Base-by-base conservation (phyloP, 2,888 invertebrate genomes). In the Cyrtodaria siliqua region DNA sequence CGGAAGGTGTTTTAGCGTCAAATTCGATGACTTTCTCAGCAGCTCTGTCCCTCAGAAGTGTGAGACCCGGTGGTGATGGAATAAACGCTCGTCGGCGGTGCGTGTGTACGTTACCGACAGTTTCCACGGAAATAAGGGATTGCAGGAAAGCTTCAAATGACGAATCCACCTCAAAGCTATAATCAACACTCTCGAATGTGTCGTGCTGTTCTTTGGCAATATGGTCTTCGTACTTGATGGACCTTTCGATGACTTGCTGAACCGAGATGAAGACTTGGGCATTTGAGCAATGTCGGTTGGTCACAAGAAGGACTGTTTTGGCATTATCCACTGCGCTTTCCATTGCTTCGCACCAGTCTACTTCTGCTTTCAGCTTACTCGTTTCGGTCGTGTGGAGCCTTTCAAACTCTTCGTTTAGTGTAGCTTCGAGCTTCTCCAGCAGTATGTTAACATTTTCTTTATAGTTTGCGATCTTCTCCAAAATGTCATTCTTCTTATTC, bases 251-350 rank as follows among this genome's bases (percentile, higher is more conserved):
- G 18, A 75, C 75, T 42, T 81, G 81, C 40, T 78, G 81, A 12
- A 81, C 75, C 0, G 81, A 78, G 27, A 81, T 81, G 72, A 81
- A 81, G 27, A 81, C 77, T 40, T 81, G 81, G 2, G 81, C 77
- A 33, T 81, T 81, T 12, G 81, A 81, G 33, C 81, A 81, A 40
- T 81, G 81, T 20, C 78, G 59, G 66, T 81, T 81, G 18, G 81
- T 78, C 16, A 81, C 75, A 16, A 73, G 38, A 0, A 81, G 68
- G 0, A 81, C 81, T 16, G 71, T 75, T 47, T 78, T 81, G 40
- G 81, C 61, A 40, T 81, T 81, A 27, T 78, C 78, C 2, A 81
- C 55, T 6, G 81, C 78, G 57, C 78, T 78, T 33, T 77, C 50
- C 44, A 69, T 52, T 8, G 71, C 68, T 12, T 33, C 68, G 44